Conservation (phyloP, 2,113 vertebrate species). For the Chaenocephalus aceratus region DNA sequence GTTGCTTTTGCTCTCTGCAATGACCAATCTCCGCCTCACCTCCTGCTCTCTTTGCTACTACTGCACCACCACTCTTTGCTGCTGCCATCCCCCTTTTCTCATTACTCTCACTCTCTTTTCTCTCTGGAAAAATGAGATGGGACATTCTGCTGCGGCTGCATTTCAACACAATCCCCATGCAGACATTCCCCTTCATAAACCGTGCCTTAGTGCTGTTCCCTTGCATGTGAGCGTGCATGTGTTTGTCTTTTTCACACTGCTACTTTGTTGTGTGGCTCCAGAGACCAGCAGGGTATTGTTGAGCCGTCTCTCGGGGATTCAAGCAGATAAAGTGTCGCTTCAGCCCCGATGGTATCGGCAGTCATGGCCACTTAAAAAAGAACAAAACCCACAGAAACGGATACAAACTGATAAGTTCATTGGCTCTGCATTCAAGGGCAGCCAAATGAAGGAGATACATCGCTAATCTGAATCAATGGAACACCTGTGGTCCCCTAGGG, state of each 20-base stretch:
- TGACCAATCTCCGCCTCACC: conserved; percentile 47
- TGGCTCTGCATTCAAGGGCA: conserved; percentile 53
- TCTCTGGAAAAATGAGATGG: conserved; percentile 67
- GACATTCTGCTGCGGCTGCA: conserved; percentile 70
- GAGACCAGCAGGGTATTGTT: conserved; percentile 27
- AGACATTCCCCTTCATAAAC: conserved; percentile 61
- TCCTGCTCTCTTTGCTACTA: conserved; percentile 35
- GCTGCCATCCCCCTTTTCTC: conserved; percentile 48
- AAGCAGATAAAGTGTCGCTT: conserved; percentile 49
- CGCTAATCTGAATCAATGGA: conserved; percentile 67
- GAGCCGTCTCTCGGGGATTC: conserved; percentile 38
- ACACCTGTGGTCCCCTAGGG: conserved; percentile 54
- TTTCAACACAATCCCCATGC: conserved; percentile 60
- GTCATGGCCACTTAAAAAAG: conserved; percentile 52
- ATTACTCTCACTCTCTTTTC: conserved; percentile 68
- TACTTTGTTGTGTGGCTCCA: conserved; percentile 32
- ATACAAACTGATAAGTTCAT: conserved; percentile 54
- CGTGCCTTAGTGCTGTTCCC: conserved; percentile 51
- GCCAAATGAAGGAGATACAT: conserved; percentile 62
- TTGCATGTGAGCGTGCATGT: conserved; percentile 7
- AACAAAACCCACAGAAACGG: conserved; percentile 19
- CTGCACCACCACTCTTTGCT: conserved; percentile 33
- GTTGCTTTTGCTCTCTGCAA: conserved; percentile 57
- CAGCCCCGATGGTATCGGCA: conserved; percentile 38
- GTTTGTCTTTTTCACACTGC: conserved; percentile 15